A percentile compares a stretch with the other conserved stretches of the same genome.
Conservation (phyloP, 2,888 invertebrate species). For the Brenthis ino region DNA sequence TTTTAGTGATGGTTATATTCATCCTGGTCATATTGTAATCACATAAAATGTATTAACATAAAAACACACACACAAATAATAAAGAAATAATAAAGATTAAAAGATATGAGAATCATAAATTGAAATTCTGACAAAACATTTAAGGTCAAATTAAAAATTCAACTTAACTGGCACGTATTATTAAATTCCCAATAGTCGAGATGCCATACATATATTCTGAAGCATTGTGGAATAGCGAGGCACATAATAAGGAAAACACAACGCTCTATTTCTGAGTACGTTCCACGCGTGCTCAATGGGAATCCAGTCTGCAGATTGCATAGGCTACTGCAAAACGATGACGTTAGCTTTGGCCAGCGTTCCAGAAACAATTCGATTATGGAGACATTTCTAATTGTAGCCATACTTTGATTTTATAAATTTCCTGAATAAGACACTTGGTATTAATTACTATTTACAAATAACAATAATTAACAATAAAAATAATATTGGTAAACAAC, state of each 20-base stretch:
- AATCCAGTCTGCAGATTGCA: slow-evolving; percentile 13
- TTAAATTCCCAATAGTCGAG: slow-evolving; percentile 3
- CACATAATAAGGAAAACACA: slow-evolving; percentile 26
- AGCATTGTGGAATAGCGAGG: neutral
- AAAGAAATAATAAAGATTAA: neutral
- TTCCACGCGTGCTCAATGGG: slow-evolving; percentile 30
- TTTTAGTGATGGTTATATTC: too few species aligned
- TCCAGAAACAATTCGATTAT: slow-evolving; percentile 4
- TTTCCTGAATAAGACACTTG: neutral
- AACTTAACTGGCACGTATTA: neutral
- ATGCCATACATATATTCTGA: neutral
- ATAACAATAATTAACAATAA: too few species aligned
- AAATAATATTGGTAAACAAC: too few species aligned
- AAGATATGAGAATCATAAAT: neutral
- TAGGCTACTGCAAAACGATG: slow-evolving; percentile 21
- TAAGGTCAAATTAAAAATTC: neutral
- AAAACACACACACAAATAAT: too few species aligned
- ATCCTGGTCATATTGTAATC: too few species aligned
- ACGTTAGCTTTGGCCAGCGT: slow-evolving; percentile 2
- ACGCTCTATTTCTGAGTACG: slow-evolving; percentile 30
- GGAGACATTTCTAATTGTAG: neutral
- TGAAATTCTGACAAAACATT: neutral
- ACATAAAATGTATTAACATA: too few species aligned
- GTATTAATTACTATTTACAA: too few species aligned
- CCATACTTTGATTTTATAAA: neutral